Evolutionary conservation across 2,888 invertebrate genomes (phyloP).

Genomic region (Psylliodes chrysocephalus): DNA sequence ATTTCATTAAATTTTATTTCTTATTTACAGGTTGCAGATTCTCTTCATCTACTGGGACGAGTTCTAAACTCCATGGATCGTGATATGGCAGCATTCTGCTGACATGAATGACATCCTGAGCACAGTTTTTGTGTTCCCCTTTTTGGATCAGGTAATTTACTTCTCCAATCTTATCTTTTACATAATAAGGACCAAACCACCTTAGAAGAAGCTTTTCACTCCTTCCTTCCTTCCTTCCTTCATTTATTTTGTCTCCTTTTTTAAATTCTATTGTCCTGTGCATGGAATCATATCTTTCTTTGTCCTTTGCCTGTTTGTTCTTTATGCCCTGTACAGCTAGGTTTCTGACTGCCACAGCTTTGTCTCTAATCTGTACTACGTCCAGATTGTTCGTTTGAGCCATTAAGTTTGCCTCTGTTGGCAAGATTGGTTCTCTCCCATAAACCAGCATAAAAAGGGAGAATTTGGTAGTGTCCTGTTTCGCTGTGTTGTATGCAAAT

Average conservation of each 20-base stretch:
- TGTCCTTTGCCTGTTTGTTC: no score
- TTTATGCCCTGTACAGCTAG: no score
- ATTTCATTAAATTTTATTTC: no score
- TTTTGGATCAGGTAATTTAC: no score
- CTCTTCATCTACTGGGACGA: neutral
- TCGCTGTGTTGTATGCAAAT: no score
- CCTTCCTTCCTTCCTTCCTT: slow-evolving; percentile 28
- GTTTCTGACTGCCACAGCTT: neutral
- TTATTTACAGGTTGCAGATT: neutral
- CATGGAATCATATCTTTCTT: no score
- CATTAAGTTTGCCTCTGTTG: slow-evolving; percentile 6
- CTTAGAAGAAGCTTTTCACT: slow-evolving; percentile 42
- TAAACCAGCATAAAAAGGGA: slow-evolving; percentile 4
- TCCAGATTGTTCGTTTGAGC: neutral
- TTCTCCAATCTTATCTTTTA: slow-evolving; percentile 22
- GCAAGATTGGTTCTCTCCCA: slow-evolving; percentile 26
- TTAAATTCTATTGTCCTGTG: no score
- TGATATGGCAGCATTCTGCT: neutral
- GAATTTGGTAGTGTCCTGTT: slow-evolving; percentile 29
- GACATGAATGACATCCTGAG: neutral
- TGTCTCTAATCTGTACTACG: neutral
- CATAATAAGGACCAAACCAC: no score
- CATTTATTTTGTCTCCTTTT: no score
- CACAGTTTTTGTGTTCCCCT: no score
- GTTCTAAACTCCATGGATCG: neutral